phyloP scores from a whole-genome alignment of 2,797 vertebrate genomes.

The Emys orbicularis region DNA sequence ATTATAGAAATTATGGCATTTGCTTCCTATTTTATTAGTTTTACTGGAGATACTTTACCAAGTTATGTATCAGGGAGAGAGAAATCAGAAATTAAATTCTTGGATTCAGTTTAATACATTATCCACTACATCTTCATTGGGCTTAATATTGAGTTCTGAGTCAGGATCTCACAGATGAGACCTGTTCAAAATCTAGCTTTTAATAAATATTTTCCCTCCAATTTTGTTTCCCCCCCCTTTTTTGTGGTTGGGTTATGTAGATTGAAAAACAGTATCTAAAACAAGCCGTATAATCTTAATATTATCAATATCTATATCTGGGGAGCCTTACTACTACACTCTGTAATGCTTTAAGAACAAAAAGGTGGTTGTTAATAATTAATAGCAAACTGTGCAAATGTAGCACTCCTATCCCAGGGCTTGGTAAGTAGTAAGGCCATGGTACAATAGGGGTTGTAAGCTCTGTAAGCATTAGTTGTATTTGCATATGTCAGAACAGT shows the following conservation, averaged over 20 bases:
- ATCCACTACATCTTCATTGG: constrained; percentile 27
- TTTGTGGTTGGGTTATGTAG: constrained; percentile 16
- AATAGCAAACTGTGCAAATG: constrained; percentile 70
- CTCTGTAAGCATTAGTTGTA: constrained; percentile 74
- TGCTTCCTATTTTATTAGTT: constrained; percentile 59
- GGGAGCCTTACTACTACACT: constrained; percentile 20
- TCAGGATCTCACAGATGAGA: constrained; percentile 16
- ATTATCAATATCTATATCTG: constrained; percentile 40
- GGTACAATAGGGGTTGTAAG: constrained; percentile 71
- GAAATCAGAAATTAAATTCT: constrained; percentile 45
- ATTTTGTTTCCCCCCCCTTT: not conserved
- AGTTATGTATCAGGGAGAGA: constrained; percentile 41
- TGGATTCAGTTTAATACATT: constrained; percentile 27
- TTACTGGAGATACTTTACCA: constrained; percentile 1
- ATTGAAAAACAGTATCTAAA: not conserved
- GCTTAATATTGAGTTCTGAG: not conserved
- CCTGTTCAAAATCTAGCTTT: not conserved
- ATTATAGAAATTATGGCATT: constrained; percentile 37
- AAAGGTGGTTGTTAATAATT: constrained; percentile 78
- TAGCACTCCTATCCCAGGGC: constrained; percentile 68
- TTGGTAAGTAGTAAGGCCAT: constrained; percentile 77
- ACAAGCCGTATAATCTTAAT: not conserved
- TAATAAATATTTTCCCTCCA: not conserved
- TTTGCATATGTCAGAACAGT: constrained; percentile 86
- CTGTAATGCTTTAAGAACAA: constrained; percentile 46